phyloP scores from a whole-genome alignment of 2,888 invertebrate genomes.

The Phaedon cochleariae region DNA sequence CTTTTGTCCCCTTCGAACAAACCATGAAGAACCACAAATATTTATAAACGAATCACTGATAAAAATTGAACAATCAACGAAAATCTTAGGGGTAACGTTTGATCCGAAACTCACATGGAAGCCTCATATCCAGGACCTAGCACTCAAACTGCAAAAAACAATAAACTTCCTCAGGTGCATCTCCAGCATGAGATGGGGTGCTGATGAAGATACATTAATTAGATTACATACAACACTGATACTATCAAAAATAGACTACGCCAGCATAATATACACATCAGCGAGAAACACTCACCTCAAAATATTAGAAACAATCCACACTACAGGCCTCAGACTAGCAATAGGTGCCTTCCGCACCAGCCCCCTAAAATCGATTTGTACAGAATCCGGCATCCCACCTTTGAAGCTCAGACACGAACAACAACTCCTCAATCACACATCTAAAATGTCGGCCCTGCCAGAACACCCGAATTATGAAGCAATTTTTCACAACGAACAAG shows the following conservation, averaged over 20 bases:
- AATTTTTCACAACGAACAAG: no score
- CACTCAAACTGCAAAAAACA: background rate
- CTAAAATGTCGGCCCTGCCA: background rate
- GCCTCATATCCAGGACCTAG: background rate
- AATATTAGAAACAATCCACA: background rate
- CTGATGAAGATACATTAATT: background rate
- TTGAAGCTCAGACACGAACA: background rate
- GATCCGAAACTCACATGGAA: background rate
- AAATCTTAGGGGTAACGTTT: no score
- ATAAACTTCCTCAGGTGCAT: background rate
- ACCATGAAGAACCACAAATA: background rate
- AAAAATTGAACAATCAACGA: background rate
- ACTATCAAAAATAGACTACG: background rate
- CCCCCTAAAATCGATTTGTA: background rate
- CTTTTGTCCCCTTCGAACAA: background rate
- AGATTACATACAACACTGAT: background rate
- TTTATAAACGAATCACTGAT: no score
- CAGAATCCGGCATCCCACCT: background rate
- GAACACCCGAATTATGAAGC: background rate
- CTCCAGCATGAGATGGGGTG: background rate
- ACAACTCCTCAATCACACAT: background rate
- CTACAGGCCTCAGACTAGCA: background rate
- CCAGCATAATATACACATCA: background rate
- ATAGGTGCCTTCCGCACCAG: background rate
- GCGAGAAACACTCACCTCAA: background rate